Evolutionary conservation across 1,140 invertebrate genomes (phyloP), one percentile per base, ranked within the genome.

Genomic region (Nephotettix cincticeps): DNA sequence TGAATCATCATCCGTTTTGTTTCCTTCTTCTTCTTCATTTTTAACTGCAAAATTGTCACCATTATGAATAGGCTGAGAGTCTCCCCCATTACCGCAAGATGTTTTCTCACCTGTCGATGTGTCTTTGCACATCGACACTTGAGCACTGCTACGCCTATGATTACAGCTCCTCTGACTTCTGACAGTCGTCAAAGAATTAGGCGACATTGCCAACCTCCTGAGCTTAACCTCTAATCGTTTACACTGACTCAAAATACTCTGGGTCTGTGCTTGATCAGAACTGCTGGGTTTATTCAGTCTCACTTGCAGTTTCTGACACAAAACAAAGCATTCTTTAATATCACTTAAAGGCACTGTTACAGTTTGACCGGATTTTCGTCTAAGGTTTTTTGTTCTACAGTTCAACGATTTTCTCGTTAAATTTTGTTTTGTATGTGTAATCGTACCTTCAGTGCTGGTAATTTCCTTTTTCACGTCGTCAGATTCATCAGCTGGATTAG

Each of bases 21-120:
- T 69, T 32, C 45, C 72, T 25, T 68, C 58, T 4, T 71, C 70
- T 27, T 64, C 36, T 70, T 71, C 63, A 1, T 47, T n/a, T 58
- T 71, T 66, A 6, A 45, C 23, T 66, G 51, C 32, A n/a, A 11
- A 43, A 1, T 25, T 13, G n/a, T n/a, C 27, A 11, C 1, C 19
- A 25, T 54, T 51, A 30, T 47, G 13, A 21, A 28, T 36, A 51
- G 23, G 21, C 27, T 43, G 28, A 36, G 36, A n/a, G 30, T 29
- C 25, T 28, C n/a, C 17, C 11, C 45, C 70, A 36, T 70, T 70
- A 21, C 45, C n/a, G n/a, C 32, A 36, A 36, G 32, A n/a, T n/a
- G n/a, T n/a, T 36, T 36, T 36, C 32, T 36, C 14, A 6, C 32
- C 14, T 66, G 29, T 30, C 51, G 3, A 51, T n/a, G 19, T 51